Evolutionary conservation across 2,797 vertebrate genomes (phyloP).

Genomic region (Bucorvus abyssinicus): DNA sequence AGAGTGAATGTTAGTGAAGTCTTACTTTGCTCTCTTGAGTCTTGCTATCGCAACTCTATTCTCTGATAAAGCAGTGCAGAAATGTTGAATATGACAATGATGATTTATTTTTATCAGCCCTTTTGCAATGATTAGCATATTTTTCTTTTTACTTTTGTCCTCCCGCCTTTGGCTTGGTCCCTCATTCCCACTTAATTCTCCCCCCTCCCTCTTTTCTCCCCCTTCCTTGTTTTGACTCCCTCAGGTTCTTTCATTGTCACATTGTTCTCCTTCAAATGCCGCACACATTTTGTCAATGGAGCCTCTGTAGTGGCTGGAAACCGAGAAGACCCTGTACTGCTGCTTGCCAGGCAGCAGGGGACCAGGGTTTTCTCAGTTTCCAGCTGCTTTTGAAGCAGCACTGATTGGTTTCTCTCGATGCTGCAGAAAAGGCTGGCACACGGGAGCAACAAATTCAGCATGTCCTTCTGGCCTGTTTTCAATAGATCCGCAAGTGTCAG

Average conservation of each 20-base stretch:
- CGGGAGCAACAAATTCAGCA: slow-evolving; percentile 60
- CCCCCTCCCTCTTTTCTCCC: not conserved
- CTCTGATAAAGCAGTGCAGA: not conserved
- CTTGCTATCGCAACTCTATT: not conserved
- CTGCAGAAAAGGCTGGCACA: slow-evolving; percentile 63
- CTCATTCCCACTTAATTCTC: not conserved
- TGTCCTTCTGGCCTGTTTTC: slow-evolving; percentile 64
- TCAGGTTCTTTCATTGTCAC: slow-evolving; percentile 59
- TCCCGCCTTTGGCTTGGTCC: not conserved
- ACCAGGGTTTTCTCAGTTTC: slow-evolving; percentile 60
- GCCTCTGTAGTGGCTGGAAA: slow-evolving; percentile 65
- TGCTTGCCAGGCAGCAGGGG: slow-evolving; percentile 56
- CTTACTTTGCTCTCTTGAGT: not conserved
- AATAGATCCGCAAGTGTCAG: slow-evolving; percentile 50
- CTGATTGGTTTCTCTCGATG: slow-evolving; percentile 54
- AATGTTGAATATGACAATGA: not conserved
- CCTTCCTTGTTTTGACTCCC: slow-evolving; percentile 24
- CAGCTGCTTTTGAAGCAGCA: slow-evolving; percentile 67
- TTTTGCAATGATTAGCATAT: not conserved
- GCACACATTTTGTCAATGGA: slow-evolving; percentile 59
- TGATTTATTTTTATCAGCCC: not conserved
- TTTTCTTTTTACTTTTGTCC: slow-evolving; percentile 12
- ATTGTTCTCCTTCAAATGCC: slow-evolving; percentile 41
- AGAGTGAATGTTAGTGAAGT: not conserved
- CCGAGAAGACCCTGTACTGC: slow-evolving; percentile 50